Evolutionary conservation across 2,113 vertebrate species (phyloP).

Genomic region (Upupa epops): DNA sequence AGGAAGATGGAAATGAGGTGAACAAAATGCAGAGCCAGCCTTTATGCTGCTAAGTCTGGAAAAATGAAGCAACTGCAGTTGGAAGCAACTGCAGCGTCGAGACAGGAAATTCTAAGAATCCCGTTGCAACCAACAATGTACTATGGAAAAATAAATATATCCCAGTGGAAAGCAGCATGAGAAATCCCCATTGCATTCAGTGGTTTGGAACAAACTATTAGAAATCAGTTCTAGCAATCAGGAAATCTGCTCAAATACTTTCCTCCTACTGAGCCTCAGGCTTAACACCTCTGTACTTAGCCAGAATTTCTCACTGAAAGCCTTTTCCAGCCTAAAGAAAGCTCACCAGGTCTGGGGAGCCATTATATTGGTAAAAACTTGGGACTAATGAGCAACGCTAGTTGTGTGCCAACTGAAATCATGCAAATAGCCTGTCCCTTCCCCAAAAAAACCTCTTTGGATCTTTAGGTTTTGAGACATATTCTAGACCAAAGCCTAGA

Average conservation of each 20-base stretch:
- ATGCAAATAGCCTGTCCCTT: neutral
- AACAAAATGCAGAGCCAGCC: conserved; percentile 2
- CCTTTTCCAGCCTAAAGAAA: neutral
- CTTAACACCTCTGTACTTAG: neutral
- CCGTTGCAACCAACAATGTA: conserved; percentile 57
- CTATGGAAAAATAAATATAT: conserved; percentile 66
- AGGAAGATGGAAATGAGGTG: neutral
- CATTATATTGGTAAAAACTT: neutral
- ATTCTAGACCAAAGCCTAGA: neutral
- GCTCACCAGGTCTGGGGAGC: neutral
- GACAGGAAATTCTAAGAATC: conserved; percentile 61
- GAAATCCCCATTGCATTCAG: conserved; percentile 40
- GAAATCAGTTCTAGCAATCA: conserved; percentile 47
- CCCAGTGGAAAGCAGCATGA: conserved; percentile 55
- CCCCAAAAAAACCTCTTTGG: neutral
- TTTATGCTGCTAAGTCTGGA: conserved; percentile 25
- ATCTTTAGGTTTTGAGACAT: neutral
- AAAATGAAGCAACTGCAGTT: conserved; percentile 16
- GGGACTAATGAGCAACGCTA: neutral
- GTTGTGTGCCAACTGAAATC: neutral
- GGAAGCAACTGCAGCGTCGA: neutral
- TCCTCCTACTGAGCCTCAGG: conserved; percentile 24
- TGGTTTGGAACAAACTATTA: conserved; percentile 46
- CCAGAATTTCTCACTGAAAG: neutral
- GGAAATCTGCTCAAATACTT: conserved; percentile 65